Conservation (phyloP, 2,888 invertebrate species). For the Eupithecia pulchellata region DNA sequence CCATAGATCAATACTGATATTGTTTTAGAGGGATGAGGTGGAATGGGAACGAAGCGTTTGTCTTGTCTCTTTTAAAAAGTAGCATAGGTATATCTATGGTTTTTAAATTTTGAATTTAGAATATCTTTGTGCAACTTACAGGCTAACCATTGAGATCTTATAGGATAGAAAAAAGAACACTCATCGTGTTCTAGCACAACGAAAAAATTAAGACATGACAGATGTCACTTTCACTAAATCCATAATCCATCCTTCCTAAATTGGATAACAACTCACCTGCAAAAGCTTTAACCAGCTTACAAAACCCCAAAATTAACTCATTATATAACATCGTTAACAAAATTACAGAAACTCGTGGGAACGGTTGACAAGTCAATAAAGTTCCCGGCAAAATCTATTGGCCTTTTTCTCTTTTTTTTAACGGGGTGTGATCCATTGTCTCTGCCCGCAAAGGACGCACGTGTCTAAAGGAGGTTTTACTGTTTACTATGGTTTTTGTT, state of each 20-base stretch:
- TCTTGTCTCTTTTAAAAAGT: constrained; percentile 11
- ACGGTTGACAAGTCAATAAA: constrained; percentile 65
- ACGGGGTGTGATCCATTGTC: constrained; percentile 67
- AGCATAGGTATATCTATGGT: background rate
- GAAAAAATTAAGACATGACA: constrained; percentile 24
- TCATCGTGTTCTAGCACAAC: background rate
- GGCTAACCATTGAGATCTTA: background rate
- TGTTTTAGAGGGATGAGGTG: constrained; percentile 43
- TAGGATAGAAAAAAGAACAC: background rate
- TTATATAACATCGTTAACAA: constrained; percentile 36
- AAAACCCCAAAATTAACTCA: constrained; percentile 30
- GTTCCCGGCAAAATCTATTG: constrained; percentile 61
- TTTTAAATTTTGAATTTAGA: background rate
- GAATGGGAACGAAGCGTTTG: constrained; percentile 23
- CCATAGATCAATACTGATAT: constrained; percentile 37
- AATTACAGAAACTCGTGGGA: constrained; percentile 59
- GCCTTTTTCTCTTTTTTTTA: constrained; percentile 45
- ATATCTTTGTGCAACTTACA: background rate
- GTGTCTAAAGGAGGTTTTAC: constrained; percentile 76
- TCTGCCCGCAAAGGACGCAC: constrained; percentile 79
- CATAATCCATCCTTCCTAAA: constrained; percentile 46
- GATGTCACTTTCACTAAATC: constrained; percentile 37
- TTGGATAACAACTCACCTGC: constrained; percentile 58
- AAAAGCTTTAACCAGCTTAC: constrained; percentile 50
- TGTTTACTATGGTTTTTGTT: constrained; percentile 63